Conservation (phyloP, 2,797 vertebrate genomes). For the Micropoecilia bifurca region DNA sequence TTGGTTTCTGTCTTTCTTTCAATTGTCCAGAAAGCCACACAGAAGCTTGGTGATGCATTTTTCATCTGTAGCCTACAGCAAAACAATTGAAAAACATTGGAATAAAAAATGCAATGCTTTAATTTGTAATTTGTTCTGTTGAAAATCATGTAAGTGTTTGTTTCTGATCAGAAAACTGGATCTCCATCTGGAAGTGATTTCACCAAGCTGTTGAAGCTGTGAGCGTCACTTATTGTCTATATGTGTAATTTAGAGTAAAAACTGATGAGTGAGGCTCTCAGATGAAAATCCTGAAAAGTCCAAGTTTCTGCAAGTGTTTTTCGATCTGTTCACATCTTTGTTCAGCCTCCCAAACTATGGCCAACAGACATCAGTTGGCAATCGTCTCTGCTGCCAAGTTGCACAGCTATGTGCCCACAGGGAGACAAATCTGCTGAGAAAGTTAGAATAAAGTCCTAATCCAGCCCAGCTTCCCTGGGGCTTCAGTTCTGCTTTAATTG, state of each 20-base stretch:
- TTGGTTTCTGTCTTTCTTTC: conserved; percentile 6
- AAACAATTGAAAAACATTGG: neutral
- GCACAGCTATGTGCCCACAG: neutral
- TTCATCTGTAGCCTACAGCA: neutral
- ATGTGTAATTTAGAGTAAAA: neutral
- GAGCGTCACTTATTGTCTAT: neutral
- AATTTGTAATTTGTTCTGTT: neutral
- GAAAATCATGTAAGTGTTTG: neutral
- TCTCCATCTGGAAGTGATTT: neutral
- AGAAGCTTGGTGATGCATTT: neutral
- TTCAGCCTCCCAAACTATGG: conserved; percentile 4
- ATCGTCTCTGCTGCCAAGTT: neutral
- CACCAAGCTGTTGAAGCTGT: neutral
- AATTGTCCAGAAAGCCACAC: neutral
- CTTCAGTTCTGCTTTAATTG: conserved; percentile 40
- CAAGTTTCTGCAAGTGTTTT: neutral
- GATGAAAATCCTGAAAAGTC: neutral
- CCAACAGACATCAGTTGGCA: neutral
- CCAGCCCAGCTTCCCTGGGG: neutral
- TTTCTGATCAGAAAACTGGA: neutral
- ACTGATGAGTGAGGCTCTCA: neutral
- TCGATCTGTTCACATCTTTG: neutral
- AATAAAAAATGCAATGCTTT: neutral
- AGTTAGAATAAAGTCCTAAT: conserved; percentile 18
- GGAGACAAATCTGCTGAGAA: conserved; percentile 32